Percentiles rank a stretch among this genome's conserved stretches.
phyloP scores from a whole-genome alignment of 2,797 vertebrate genomes.

The Florisuga fusca region DNA sequence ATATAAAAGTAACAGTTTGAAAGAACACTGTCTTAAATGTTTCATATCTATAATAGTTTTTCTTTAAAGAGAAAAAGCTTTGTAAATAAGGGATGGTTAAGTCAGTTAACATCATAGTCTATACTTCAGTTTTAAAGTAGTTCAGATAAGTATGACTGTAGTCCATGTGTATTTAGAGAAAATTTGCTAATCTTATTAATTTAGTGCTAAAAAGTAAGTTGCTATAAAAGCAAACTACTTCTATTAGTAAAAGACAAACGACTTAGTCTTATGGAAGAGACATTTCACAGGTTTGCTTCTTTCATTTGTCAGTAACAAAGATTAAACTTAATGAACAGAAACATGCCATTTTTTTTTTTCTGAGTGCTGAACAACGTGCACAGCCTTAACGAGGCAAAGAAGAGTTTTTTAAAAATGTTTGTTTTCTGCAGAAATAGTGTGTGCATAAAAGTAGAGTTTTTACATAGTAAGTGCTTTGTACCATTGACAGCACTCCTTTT shows the following conservation, averaged over 20 bases:
- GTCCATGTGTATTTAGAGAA: neutral
- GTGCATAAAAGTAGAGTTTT: constrained; percentile 5
- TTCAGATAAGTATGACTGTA: neutral
- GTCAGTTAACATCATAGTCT: constrained; percentile 5
- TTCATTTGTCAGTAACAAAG: constrained; percentile 41
- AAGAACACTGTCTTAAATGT: constrained; percentile 6
- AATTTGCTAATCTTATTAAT: constrained; percentile 6
- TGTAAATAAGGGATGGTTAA: constrained; percentile 11
- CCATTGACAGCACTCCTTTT: neutral
- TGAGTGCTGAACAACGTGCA: neutral
- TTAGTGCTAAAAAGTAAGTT: constrained; percentile 1
- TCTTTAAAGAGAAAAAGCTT: constrained; percentile 20
- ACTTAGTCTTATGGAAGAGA: neutral
- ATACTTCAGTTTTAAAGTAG: constrained; percentile 36
- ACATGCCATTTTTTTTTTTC: constrained; percentile 18
- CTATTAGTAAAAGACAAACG: neutral
- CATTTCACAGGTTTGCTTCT: neutral
- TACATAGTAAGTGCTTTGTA: neutral
- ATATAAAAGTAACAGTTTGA: constrained; percentile 28
- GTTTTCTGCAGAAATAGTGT: constrained; percentile 11
- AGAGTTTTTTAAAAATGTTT: neutral
- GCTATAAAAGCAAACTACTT: neutral
- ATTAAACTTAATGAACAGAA: constrained; percentile 59
- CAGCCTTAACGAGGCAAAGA: neutral
- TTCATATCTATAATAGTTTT: neutral